These are phyloP conservation scores for Semicossyphus pulcher DNA, from an alignment of 2,113 vertebrate genomes.

Conservation along the genomic window DNA sequence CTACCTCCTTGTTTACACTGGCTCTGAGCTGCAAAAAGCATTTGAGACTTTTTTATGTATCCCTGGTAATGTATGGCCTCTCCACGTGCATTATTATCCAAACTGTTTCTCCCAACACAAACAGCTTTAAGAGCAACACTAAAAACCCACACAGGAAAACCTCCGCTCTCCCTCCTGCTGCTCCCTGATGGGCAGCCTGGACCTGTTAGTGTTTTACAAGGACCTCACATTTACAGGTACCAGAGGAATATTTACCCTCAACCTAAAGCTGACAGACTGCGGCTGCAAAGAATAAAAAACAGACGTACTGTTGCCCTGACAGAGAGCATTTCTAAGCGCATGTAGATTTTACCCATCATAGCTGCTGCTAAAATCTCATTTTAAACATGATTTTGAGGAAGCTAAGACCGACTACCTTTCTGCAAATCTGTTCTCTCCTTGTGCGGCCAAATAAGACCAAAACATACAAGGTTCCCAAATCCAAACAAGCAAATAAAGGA, in stretches of 20 bases:
- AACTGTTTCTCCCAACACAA: conserved; percentile 21
- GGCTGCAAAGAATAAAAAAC: not conserved
- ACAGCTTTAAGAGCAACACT: conserved; percentile 37
- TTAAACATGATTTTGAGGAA: not conserved
- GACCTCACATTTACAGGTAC: conserved; percentile 57
- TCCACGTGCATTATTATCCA: conserved; percentile 41
- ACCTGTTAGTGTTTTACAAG: conserved; percentile 43
- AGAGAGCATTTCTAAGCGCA: not conserved
- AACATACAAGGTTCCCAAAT: conserved; percentile 51
- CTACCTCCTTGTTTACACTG: not conserved
- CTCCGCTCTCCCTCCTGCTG: conserved; percentile 25
- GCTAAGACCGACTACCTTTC: not conserved
- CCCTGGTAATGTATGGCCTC: conserved; percentile 35
- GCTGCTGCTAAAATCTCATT: not conserved
- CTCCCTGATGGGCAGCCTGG: conserved; percentile 15
- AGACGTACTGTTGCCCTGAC: not conserved
- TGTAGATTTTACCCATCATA: not conserved
- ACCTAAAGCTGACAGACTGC: conserved; percentile 29
- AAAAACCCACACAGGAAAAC: conserved; percentile 45
- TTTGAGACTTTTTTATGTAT: conserved; percentile 19
- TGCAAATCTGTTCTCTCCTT: not conserved
- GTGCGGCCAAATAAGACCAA: conserved; percentile 42
- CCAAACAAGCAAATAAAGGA: conserved; percentile 55
- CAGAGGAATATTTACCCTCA: conserved; percentile 34
- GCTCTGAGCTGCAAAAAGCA: conserved; percentile 34